Evolutionary conservation across 2,113 vertebrate genomes (phyloP).

Genomic region (Poeciliopsis prolifica): DNA sequence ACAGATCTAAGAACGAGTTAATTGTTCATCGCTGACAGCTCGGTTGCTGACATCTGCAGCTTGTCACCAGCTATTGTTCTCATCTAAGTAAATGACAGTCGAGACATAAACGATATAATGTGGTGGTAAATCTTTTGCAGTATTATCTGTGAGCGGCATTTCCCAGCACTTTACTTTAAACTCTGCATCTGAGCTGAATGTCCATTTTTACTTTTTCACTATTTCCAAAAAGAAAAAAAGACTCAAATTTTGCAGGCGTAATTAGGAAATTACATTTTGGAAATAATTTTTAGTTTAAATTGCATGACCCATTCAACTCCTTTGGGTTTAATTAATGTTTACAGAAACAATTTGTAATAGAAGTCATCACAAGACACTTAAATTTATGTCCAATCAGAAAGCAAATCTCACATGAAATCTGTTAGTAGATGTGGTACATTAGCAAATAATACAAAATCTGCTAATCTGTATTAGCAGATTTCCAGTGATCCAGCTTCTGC

Average conservation of each 20-base stretch:
- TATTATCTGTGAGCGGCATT: no score
- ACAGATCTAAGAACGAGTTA: not conserved
- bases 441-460: no score
- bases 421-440: no score
- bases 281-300: not conserved
- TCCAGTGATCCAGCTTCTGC: not conserved
- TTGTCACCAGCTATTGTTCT: slow-evolving; percentile 12
- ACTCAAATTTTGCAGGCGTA: not conserved
- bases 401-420: no score
- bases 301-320: not conserved
- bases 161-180: not conserved
- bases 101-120: slow-evolving; percentile 8
- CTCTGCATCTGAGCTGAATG: not conserved
- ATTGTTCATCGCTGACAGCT: slow-evolving; percentile 11
- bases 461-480: not conserved
- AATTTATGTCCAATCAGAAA: no score
- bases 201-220: not conserved
- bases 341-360: not conserved
- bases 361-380: not conserved
- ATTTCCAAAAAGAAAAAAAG: not conserved
- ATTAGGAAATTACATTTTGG: not conserved
- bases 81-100: slow-evolving; percentile 14
- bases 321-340: not conserved
- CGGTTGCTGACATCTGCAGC: not conserved
- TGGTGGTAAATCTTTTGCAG: not conserved